Evolutionary conservation across 2,113 vertebrate species (phyloP).

Genomic region (Anolis carolinensis): DNA sequence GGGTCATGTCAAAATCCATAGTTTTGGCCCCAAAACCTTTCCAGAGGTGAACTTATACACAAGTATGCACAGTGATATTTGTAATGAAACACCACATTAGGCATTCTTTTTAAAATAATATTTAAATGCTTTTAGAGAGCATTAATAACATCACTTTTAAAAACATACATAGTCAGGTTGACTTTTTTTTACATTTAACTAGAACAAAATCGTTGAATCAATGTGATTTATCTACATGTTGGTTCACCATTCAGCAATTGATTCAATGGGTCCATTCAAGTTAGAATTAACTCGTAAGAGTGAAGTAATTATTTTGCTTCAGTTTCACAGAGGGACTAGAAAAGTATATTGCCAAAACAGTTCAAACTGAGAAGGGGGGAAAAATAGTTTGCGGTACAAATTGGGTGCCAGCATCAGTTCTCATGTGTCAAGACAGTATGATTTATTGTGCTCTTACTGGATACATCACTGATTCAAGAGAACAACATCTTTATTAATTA

Average conservation of each 20-base stretch:
- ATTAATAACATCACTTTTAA: background rate
- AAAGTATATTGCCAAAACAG: background rate
- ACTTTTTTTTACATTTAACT: too few species aligned
- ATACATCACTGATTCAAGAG: background rate
- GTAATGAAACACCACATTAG: background rate
- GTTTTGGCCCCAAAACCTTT: too few species aligned
- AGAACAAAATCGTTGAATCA: too few species aligned
- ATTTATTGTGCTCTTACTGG: background rate
- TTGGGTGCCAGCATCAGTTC: background rate
- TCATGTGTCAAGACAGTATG: background rate
- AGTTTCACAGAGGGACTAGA: background rate
- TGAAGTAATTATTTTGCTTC: too few species aligned
- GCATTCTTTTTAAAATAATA: background rate
- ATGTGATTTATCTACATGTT: too few species aligned
- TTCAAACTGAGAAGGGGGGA: background rate
- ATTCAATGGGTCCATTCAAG: too few species aligned
- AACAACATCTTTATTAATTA: constrained; percentile 4
- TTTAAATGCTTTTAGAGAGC: background rate
- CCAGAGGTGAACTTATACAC: too few species aligned
- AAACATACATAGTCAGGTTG: too few species aligned
- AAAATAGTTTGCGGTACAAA: constrained; percentile 2
- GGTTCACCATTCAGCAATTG: too few species aligned
- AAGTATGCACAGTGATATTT: too few species aligned
- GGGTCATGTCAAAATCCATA: too few species aligned
- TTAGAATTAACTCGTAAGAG: too few species aligned